Percentiles rank a stretch among this genome's conserved stretches.
Conservation (phyloP, 2,888 invertebrate species). For the Embidobia sp. region DNA sequence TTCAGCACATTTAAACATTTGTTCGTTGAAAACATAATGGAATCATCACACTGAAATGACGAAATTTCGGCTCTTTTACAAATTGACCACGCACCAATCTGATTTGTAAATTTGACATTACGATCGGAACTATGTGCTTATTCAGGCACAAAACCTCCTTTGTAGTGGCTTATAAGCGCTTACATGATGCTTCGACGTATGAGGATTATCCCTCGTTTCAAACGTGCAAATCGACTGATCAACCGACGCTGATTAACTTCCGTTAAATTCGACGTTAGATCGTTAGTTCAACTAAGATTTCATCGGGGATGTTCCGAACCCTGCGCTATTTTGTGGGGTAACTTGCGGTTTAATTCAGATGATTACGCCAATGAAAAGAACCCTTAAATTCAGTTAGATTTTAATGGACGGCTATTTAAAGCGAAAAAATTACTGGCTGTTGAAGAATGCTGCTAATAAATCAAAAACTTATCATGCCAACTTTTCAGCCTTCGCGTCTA, state of each 20-base stretch:
- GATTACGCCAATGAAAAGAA: slow-evolving; percentile 10
- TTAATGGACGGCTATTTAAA: no score
- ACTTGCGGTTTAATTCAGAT: slow-evolving; percentile 13
- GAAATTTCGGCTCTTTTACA: slow-evolving; percentile 21
- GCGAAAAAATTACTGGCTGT: no score
- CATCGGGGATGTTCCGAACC: slow-evolving; percentile 1
- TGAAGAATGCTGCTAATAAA: no score
- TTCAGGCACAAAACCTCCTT: slow-evolving; percentile 24
- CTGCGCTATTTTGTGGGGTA: slow-evolving; percentile 9
- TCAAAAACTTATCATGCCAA: no score
- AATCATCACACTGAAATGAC: slow-evolving; percentile 6
- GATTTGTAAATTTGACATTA: slow-evolving; percentile 41
- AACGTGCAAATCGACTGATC: slow-evolving; percentile 38
- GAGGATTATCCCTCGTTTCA: slow-evolving; percentile 21
- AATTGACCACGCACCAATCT: slow-evolving; percentile 26
- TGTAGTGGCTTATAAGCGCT: slow-evolving; percentile 18
- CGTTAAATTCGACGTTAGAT: slow-evolving; percentile 32
- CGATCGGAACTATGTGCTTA: slow-evolving; percentile 29
- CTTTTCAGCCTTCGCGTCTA: no score
- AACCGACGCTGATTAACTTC: slow-evolving; percentile 43
- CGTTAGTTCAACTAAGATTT: slow-evolving; percentile 37
- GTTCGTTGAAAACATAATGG: slow-evolving; percentile 1
- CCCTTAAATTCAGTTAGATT: background rate
- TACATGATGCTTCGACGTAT: slow-evolving; percentile 9
- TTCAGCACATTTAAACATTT: no score